Conservation (phyloP, 2,113 vertebrate genomes). For the Egretta garzetta region DNA sequence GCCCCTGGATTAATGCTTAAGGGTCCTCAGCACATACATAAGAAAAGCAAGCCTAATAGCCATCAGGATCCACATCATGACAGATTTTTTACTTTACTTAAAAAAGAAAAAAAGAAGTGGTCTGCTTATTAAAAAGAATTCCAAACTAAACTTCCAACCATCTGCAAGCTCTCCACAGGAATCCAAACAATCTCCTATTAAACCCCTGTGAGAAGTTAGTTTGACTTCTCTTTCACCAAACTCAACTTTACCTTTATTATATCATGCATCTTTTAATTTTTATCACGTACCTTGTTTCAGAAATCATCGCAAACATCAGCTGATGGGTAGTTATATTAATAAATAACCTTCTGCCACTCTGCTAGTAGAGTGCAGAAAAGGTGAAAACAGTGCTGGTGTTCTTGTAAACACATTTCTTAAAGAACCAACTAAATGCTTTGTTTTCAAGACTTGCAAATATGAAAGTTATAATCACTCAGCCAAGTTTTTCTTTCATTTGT, state of each 20-base stretch:
- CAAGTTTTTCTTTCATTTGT: constrained; percentile 12
- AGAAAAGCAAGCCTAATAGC: neutral
- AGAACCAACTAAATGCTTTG: neutral
- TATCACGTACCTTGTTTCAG: neutral
- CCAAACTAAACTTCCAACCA: constrained; percentile 11
- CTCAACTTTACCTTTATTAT: neutral
- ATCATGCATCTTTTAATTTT: neutral
- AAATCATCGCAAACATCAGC: neutral
- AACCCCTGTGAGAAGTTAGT: neutral
- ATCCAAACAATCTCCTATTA: constrained; percentile 27
- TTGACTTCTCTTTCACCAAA: neutral
- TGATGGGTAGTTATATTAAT: neutral
- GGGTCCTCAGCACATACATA: neutral
- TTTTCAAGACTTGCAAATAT: neutral
- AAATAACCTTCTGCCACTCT: neutral
- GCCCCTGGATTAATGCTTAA: neutral
- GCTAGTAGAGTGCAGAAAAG: neutral
- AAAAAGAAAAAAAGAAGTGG: neutral
- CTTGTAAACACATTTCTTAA: neutral
- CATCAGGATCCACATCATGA: neutral
- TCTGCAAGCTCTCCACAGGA: constrained; percentile 48
- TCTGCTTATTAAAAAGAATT: constrained; percentile 26
- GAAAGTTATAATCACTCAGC: neutral
- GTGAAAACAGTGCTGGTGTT: neutral
- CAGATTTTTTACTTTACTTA: neutral